Evolutionary conservation across 2,113 vertebrate genomes (phyloP).

Genomic region (Loxodonta africana): DNA sequence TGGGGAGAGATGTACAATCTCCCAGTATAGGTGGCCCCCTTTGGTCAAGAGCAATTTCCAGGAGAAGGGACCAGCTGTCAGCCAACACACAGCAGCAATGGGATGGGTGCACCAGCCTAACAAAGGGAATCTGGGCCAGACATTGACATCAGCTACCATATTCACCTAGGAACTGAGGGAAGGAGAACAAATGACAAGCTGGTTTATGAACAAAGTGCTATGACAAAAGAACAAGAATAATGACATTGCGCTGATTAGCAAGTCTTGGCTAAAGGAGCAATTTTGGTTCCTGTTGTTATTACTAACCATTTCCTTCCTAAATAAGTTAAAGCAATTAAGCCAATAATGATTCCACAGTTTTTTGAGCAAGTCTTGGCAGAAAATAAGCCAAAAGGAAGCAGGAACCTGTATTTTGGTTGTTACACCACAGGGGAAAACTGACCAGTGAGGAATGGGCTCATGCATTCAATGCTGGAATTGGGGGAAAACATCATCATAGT

Average conservation of each 20-base stretch:
- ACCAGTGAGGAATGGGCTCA: not conserved
- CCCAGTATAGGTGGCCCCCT: not conserved
- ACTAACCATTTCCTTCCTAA: not conserved
- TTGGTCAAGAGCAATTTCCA: not conserved
- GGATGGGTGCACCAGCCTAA: accelerated
- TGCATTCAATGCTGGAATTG: not conserved
- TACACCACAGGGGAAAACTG: not conserved
- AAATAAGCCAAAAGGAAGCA: not conserved
- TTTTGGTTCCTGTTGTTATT: not conserved
- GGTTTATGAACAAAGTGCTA: not conserved
- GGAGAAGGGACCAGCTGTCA: not conserved
- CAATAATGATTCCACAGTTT: not conserved
- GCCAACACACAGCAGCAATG: not conserved
- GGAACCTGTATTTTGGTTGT: not conserved
- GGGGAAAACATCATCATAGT: accelerated
- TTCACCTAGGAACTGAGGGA: not conserved
- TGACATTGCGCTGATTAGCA: not conserved
- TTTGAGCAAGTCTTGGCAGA: not conserved
- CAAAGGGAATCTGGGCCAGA: not conserved
- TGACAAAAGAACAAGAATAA: not conserved
- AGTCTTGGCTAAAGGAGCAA: not conserved
- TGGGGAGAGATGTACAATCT: not conserved
- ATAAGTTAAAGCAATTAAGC: not conserved
- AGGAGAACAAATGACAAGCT: not conserved
- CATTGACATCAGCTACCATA: too few relatives aligned